Evolutionary conservation across 1,140 invertebrate genomes (phyloP), one percentile per base, ranked within the genome.

Genomic region (Nautilus pompilius): DNA sequence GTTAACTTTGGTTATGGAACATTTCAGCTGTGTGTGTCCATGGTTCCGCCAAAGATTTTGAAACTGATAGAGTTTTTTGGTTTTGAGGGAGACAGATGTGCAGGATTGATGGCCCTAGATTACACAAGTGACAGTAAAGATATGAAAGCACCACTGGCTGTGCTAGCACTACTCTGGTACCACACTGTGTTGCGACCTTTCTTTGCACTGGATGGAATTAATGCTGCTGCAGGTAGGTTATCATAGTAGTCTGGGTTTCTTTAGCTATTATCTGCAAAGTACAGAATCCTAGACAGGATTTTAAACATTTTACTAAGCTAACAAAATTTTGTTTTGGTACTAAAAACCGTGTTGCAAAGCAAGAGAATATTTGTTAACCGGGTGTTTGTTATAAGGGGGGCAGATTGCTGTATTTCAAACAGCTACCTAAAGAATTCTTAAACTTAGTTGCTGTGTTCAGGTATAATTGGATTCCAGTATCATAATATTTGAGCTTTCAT

Each of bases 1-100:
- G 88, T 90, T 5, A 89, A 88, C 71, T 90, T 91, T 77, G 89
- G 89, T 8, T 90, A 90, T 70, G 89, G 90, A 6, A 82, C 89
- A 41, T 89, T 91, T 70, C 89, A 90, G 71, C 76, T 91, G 30
- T 89, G 88, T 65, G 85, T 90, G 49, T 90, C 89, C 17, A 82
- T 90, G 45, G 79, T 90, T 20, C 89, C 90, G 10, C 87, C 89
- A 0, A 88, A 88, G 15, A 75, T 90, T 20, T 73, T 90, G 2
- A 87, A 87, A 68, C 72, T 90, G 15, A 89, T 89, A 2, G 87
- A 88, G 68, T 85, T 91, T 74, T 78, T 91, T 62, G 90, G 90
- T n/a, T 90, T 91, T 75, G 86, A 88, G 59, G 88, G 88, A 0
- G 88, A 90, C 67, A 80, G 89, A 63, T 80, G 84, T 41, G 82